Evolutionary conservation across 2,797 vertebrate genomes (phyloP).

Genomic region (Tragelaphus eurycerus): DNA sequence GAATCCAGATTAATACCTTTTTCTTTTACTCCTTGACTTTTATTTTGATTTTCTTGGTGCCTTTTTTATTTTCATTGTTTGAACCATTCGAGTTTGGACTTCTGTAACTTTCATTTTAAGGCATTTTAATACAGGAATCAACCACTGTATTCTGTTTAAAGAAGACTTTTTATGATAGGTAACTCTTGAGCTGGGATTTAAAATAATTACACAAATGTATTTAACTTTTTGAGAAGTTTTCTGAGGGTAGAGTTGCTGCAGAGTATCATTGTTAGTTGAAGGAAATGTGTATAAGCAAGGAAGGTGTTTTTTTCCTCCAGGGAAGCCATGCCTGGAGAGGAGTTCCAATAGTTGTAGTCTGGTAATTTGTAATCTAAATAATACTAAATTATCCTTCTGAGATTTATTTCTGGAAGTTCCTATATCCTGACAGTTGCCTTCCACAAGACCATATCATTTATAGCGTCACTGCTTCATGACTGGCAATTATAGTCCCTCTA

Average conservation of each 20-base stretch:
- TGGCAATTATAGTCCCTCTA: not conserved
- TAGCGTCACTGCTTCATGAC: not conserved
- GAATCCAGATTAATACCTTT: not conserved
- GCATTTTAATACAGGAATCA: not conserved
- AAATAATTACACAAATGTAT: not conserved
- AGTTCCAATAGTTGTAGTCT: not conserved
- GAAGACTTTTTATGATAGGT: not conserved
- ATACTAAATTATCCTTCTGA: not conserved
- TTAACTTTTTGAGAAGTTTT: not conserved
- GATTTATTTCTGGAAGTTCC: not conserved
- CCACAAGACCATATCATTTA: not conserved
- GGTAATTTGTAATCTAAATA: not conserved
- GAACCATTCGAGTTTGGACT: not conserved
- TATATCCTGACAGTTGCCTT: not conserved
- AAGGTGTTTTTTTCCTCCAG: not conserved
- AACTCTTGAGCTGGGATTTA: not conserved
- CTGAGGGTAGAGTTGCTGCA: fast-evolving
- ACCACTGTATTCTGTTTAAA: not conserved
- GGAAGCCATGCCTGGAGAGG: not conserved
- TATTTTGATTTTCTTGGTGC: not conserved
- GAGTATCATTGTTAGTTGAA: not conserved
- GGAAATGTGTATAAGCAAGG: not conserved
- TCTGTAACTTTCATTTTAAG: not conserved
- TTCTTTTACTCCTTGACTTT: not conserved
- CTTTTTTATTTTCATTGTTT: not conserved